Evolutionary conservation across 2,113 vertebrate genomes (phyloP), one percentile per base, ranked within the genome.

Genomic region (Falco punctatus): DNA sequence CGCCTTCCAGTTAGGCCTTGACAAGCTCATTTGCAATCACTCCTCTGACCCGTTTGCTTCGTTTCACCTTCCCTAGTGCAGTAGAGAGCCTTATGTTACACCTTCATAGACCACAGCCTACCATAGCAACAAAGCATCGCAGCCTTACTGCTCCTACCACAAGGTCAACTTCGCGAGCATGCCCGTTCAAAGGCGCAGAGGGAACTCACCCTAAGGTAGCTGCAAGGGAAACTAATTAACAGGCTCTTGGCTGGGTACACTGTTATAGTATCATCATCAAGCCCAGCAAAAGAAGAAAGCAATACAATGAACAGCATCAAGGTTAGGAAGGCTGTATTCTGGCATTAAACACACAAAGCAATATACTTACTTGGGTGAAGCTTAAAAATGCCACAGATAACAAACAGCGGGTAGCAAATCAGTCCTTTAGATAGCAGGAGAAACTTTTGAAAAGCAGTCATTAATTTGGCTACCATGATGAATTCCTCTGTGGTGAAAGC

Each of bases 381-480:
- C 92, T 94, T 86, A 48, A 92, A 94, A 91, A 72, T 35, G 86
- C 64, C 88, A 65, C 54, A 65, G 73, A 75, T 71, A 73, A 80
- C 33, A 85, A 95, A 91, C 22, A 70, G 78, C 67, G 32, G 55
- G 81, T 38, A 73, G 87, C 73, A 88, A 91, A 94, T 93, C 85
- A 92, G 59, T 90, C 94, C 74, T 93, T 94, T 57, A 59, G 77
- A 83, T 16, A 90, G 46, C 66, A 88, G 65, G 35, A 92, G 86
- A 92, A 88, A 73, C 87, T 95, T 92, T 26, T 48, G 46, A 92
- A 94, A 92, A 91, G 66, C 24, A 66, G 86, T 69, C 72, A 72
- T 95, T 92, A 94, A 91, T 88, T 91, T 82, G 58, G 84, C 70
- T 94, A 54, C 62, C 1, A 9, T 80, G 74, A 96, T 75, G 35